Base-by-base conservation (phyloP, 2,888 invertebrate species). In the Lasiommata megera region DNA sequence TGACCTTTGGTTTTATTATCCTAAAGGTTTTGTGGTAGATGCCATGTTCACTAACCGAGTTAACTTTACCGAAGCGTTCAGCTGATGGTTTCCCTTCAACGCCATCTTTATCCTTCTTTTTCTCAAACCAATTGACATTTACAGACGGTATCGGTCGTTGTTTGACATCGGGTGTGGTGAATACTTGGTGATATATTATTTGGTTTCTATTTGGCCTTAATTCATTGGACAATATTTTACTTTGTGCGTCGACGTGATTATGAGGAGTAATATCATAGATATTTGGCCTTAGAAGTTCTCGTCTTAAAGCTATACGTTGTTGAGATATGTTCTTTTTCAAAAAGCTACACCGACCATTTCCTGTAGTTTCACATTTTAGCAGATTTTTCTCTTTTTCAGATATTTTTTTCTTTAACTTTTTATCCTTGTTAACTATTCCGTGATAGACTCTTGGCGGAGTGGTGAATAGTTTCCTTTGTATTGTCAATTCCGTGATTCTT, bases 1-100 rank as follows among this genome's bases (percentile, higher is more conserved):
- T 28, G n/a, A 5, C 14, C 28, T 9, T 50, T 50, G 8, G 37
- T 38, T 28, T 31, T 40, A 3, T 41, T n/a, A 41, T 40, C 41
- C 52, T 40, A 28, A 38, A 14, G 1, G 17, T 50, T 38, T 50
- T 50, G 38, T 23, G 37, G 28, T 38, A 50, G 38, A 37, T 28
- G 12, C 37, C 50, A 14, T 37, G 18, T 50, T 50, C 23, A 48
- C 36, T 36, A n/a, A 8, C 14, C 8, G 38, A 36, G 12, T 23
- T 36, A 14, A 50, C 5, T n/a, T 50, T 50, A n/a, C 28, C 38
- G n/a, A 38, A 23, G 9, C 50, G 37, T 14, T 14, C 38, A 5
- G 23, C 18, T 12, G 16, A 46, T 9, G 29, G 12, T 28, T 23
- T 37, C 0, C 8, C 16, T 18, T 37, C 37, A 16, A 14, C 50